Evolutionary conservation across 64 coral and sea anemone genomes (phyloP).

Genomic region (Stichodactyla helianthus): DNA sequence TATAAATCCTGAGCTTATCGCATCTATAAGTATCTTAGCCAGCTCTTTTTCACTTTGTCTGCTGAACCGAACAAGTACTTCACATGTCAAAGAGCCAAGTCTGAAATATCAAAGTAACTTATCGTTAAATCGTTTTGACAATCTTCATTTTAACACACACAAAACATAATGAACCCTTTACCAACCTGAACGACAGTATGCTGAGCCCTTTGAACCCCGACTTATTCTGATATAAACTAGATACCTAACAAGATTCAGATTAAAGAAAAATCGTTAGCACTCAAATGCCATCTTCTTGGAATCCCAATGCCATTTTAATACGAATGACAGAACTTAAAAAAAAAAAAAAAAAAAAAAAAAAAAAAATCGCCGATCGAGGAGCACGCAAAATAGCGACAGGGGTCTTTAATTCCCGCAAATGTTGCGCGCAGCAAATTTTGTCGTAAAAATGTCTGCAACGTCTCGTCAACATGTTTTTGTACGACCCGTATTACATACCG

Average conservation of each 20-base stretch:
- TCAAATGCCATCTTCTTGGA: too few relatives aligned
- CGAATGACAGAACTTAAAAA: too few relatives aligned
- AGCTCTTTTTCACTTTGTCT: background rate
- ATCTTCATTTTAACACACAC: too few relatives aligned
- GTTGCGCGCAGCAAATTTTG: background rate
- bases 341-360: too few relatives aligned
- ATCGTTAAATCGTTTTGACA: too few relatives aligned
- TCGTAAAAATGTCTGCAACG: too few relatives aligned
- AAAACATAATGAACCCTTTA: background rate
- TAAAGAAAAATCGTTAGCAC: too few relatives aligned
- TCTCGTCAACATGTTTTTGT: background rate
- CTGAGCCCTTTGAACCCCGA: slow-evolving; percentile 12
- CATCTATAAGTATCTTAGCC: background rate
- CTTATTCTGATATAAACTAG: background rate
- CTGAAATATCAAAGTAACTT: background rate
- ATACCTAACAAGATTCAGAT: background rate
- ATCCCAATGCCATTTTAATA: too few relatives aligned
- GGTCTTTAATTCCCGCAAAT: too few relatives aligned
- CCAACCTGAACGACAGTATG: slow-evolving; percentile 36
- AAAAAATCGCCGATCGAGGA: too few relatives aligned
- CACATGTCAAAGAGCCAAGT: background rate
- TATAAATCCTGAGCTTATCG: background rate
- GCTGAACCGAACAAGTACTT: background rate
- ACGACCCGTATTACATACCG: background rate
- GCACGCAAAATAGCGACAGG: too few relatives aligned